phyloP scores from a whole-genome alignment of 2,888 invertebrate genomes.

The Cheilosia variabilis region DNA sequence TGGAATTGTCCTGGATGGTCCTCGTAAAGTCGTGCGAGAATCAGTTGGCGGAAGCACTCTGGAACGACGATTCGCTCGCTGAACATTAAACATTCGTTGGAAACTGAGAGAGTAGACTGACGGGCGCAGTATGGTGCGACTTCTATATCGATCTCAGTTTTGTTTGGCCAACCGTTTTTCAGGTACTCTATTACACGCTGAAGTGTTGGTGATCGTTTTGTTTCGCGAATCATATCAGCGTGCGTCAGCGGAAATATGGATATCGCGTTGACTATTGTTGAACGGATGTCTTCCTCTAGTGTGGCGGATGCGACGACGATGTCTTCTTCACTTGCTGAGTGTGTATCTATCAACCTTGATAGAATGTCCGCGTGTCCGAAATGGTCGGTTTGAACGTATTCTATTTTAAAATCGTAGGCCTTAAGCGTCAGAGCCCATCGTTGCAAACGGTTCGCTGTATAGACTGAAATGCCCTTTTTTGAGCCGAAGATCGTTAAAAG shows the following conservation, averaged over 20 bases:
- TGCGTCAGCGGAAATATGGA: neutral
- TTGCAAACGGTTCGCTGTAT: neutral
- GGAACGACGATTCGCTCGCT: neutral
- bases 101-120: neutral
- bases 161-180: neutral
- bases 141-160: neutral
- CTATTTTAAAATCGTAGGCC: conserved; percentile 69
- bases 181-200: neutral
- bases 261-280: conserved; percentile 2
- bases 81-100: neutral
- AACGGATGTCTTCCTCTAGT: neutral
- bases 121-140: conserved; percentile 4
- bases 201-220: neutral
- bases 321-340: conserved; percentile 3
- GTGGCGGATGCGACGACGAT: neutral
- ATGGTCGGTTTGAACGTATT: conserved; percentile 68
- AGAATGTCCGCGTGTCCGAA: conserved; percentile 72
- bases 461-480: conserved; percentile 77
- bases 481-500: conserved; percentile 79
- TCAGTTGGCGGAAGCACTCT: conserved; percentile 2
- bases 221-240: neutral
- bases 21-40: neutral
- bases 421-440: conserved; percentile 48
- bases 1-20: neutral
- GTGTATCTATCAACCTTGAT: conserved; percentile 65